A percentile compares a stretch with the other conserved stretches of the same genome.
Evolutionary conservation across 2,113 vertebrate species (phyloP).

Genomic region (Promerops cafer): DNA sequence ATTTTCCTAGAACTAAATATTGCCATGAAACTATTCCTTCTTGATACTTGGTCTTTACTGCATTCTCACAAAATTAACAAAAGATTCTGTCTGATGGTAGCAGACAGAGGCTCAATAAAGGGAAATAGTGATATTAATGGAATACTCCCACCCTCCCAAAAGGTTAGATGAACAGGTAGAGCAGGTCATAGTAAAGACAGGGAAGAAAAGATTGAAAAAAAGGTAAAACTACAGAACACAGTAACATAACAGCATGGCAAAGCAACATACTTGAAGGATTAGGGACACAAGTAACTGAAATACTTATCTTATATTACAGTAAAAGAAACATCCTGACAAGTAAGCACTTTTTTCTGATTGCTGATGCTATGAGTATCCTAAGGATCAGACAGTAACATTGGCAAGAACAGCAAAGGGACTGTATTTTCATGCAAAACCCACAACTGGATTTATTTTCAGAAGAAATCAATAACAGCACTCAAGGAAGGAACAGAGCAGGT

Average conservation of each 20-base stretch:
- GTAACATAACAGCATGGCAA: background rate
- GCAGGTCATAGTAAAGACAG: background rate
- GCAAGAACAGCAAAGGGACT: background rate
- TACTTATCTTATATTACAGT: background rate
- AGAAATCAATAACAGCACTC: background rate
- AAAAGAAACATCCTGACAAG: background rate
- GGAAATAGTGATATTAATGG: background rate
- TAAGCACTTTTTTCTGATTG: background rate
- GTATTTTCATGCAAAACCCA: background rate
- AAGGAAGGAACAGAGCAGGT: background rate
- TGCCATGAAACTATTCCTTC: background rate
- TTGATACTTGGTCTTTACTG: background rate
- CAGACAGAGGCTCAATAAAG: background rate
- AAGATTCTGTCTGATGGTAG: background rate
- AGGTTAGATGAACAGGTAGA: background rate
- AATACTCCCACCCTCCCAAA: background rate
- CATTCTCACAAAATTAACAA: background rate
- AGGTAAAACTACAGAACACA: background rate
- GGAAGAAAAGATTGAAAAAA: background rate
- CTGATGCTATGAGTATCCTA: background rate
- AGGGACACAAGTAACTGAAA: background rate
- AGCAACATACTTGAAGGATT: background rate
- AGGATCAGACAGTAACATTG: background rate
- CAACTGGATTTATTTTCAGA: background rate
- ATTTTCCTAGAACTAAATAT: background rate